Conservation (phyloP, 2,888 invertebrate species). For the Cosmorhoe ocellata region DNA sequence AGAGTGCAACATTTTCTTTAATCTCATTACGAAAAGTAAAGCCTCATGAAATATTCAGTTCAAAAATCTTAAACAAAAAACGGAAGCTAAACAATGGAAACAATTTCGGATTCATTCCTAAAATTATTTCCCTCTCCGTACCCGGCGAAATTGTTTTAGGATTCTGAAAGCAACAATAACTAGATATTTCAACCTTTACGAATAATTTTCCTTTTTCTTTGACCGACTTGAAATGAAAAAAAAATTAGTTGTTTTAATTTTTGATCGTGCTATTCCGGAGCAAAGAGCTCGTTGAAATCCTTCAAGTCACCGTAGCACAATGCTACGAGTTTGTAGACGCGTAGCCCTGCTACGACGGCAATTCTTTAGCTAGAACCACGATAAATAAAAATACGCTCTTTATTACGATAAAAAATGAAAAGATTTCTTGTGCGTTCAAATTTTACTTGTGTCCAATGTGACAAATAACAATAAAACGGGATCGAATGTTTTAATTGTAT, state of each 20-base stretch:
- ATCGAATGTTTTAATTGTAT: too few species aligned
- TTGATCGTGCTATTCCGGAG: conserved; percentile 24
- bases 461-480: too few species aligned
- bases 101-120: conserved; percentile 41
- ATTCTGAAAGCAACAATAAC: conserved; percentile 36
- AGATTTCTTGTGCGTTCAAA: too few species aligned
- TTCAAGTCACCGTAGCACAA: conserved; percentile 26
- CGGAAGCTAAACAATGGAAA: conserved; percentile 37
- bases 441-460: background rate
- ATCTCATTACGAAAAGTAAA: conserved; percentile 32
- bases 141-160: conserved; percentile 41
- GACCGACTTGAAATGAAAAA: conserved; percentile 3
- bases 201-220: conserved; percentile 15
- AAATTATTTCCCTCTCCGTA: conserved; percentile 38
- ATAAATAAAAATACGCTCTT: too few species aligned
- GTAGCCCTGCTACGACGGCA: conserved; percentile 33
- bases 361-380: background rate
- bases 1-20: conserved; percentile 17
- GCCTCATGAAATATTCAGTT: conserved; percentile 32
- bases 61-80: conserved; percentile 36
- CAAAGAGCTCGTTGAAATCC: conserved; percentile 41
- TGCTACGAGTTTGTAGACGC: conserved; percentile 38
- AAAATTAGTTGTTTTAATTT: conserved; percentile 20
- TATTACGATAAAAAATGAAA: too few species aligned
- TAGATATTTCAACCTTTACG: conserved; percentile 24